These are phyloP conservation scores for Pseudomyrmex flavicornis DNA, from an alignment of 1,140 invertebrate genomes.

Conservation along the genomic window DNA sequence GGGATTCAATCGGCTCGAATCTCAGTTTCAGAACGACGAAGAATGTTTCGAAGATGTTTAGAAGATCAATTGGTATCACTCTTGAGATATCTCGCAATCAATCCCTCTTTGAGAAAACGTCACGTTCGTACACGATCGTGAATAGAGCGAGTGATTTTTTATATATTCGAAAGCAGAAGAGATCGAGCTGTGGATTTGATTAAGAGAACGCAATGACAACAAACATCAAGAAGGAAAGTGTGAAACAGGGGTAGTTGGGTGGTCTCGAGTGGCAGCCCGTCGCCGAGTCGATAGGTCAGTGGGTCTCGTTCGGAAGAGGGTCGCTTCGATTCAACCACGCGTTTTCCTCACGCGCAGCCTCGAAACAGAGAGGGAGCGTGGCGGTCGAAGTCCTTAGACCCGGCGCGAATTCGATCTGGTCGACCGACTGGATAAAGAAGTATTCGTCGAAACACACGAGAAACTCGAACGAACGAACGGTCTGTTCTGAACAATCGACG, in stretches of 20 bases:
- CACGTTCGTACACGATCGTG: background rate
- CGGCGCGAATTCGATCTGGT: constrained; percentile 45
- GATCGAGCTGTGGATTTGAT: background rate
- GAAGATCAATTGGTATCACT: background rate
- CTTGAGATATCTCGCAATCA: background rate
- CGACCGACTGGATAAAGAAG: constrained; percentile 20
- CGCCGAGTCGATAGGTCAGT: constrained; percentile 85
- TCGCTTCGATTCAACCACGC: constrained; percentile 70
- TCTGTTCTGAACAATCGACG: background rate
- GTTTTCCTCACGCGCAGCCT: constrained; percentile 66
- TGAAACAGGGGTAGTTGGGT: constrained; percentile 41
- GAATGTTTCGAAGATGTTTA: background rate
- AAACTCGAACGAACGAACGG: background rate
- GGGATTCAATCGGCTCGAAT: background rate
- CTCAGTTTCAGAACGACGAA: background rate
- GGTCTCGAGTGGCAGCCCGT: constrained; percentile 57
- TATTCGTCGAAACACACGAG: background rate
- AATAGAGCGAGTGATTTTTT: background rate
- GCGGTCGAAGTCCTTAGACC: constrained; percentile 51
- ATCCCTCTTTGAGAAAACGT: background rate
- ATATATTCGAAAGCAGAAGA: background rate
- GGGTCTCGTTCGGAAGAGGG: constrained; percentile 80
- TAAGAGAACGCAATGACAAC: constrained; percentile 22
- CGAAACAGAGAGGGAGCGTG: constrained; percentile 57
- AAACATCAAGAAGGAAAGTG: constrained; percentile 37